Percentiles rank a stretch among this genome's conserved stretches.
These are phyloP conservation scores for Alviniconcha marisindica DNA, from an alignment of 1,140 invertebrate genomes.

Conservation along the genomic window DNA sequence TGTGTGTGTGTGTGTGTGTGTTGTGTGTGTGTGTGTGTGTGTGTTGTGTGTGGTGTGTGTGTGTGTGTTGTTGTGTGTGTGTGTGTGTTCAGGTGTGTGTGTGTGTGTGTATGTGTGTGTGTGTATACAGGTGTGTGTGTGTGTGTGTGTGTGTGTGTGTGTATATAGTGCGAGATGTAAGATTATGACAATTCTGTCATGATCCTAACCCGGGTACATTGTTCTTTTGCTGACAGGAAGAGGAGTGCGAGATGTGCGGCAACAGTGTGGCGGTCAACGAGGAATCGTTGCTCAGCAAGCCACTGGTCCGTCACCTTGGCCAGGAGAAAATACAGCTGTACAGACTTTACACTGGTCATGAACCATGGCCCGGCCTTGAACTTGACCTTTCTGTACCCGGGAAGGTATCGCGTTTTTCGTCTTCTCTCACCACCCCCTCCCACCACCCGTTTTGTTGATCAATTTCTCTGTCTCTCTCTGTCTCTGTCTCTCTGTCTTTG, in stretches of 20 bases:
- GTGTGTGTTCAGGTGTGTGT: too few species aligned
- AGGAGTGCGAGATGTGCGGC: background rate
- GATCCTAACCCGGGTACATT: too few species aligned
- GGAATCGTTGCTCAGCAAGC: background rate
- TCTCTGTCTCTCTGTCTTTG: background rate
- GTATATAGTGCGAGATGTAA: too few species aligned
- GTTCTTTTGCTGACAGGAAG: background rate
- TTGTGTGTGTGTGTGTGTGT: too few species aligned
- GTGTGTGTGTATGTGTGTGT: too few species aligned
- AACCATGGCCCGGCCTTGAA: background rate
- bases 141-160: background rate
- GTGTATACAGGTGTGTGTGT: background rate
- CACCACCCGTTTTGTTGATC: background rate
- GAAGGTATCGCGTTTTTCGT: background rate
- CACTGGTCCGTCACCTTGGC: background rate
- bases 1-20: too few species aligned
- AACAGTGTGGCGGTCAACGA: background rate
- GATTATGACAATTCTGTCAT: too few species aligned
- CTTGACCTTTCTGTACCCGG: background rate
- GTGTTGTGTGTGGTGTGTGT: too few species aligned
- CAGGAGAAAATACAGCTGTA: background rate
- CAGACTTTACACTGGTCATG: background rate
- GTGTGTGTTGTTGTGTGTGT: too few species aligned
- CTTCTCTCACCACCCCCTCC: background rate
- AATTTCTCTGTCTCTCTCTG: slow-evolving; percentile 6